These are phyloP conservation scores for Drosophila guanche DNA, from an alignment of 1,140 invertebrate species.

Conservation along the genomic window DNA sequence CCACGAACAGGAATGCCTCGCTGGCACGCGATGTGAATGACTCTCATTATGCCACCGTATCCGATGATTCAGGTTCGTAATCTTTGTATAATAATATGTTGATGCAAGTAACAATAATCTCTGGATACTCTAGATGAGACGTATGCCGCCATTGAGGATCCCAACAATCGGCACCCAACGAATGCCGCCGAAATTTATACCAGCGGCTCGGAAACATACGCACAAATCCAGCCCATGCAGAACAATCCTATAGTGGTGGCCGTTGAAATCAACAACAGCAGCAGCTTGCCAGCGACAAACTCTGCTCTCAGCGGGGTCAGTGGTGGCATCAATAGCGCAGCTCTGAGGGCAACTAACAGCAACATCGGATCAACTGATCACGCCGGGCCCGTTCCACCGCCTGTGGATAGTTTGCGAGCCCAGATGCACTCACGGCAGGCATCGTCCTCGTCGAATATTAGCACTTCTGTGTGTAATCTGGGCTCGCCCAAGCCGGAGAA, in stretches of 20 bases:
- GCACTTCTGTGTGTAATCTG: slow-evolving; percentile 89
- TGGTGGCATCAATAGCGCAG: slow-evolving; percentile 10
- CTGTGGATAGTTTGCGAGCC: slow-evolving; percentile 77
- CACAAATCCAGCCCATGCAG: slow-evolving; percentile 90
- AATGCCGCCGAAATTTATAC: slow-evolving; percentile 86
- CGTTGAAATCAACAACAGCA: slow-evolving; percentile 84
- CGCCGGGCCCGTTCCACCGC: slow-evolving; percentile 61
- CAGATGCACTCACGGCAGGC: slow-evolving; percentile 81
- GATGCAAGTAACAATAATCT: neutral
- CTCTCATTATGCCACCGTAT: slow-evolving; percentile 92
- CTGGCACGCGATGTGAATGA: slow-evolving; percentile 83
- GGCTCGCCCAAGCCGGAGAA: slow-evolving; percentile 93
- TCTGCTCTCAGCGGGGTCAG: slow-evolving; percentile 8
- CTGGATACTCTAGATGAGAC: slow-evolving; percentile 88
- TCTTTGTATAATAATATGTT: neutral
- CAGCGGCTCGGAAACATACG: slow-evolving; percentile 94
- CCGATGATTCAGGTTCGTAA: slow-evolving; percentile 90
- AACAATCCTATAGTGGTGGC: slow-evolving; percentile 85
- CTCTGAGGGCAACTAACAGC: slow-evolving; percentile 24
- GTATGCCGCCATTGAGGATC: slow-evolving; percentile 94
- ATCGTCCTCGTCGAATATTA: slow-evolving; percentile 91
- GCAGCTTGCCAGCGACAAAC: slow-evolving; percentile 29
- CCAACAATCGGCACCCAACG: slow-evolving; percentile 86
- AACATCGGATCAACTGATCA: slow-evolving; percentile 46
- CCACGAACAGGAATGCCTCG: slow-evolving; percentile 83